Conservation (phyloP, 2,797 vertebrate genomes). For the Paedocypris micromegethes region DNA sequence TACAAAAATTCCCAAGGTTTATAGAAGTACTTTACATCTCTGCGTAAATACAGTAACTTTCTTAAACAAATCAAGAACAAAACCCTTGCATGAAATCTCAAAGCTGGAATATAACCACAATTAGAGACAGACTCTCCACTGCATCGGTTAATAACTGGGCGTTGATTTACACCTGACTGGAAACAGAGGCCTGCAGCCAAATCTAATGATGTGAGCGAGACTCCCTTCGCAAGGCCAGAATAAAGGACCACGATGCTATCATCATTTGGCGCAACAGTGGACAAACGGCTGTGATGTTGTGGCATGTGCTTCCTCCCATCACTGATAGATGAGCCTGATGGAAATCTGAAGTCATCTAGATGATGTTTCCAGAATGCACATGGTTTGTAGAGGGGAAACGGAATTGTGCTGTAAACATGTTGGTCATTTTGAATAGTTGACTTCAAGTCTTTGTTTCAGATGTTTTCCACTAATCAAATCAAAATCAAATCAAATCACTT, state of each 20-base stretch:
- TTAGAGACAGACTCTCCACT: constrained; percentile 24
- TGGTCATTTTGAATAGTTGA: too few relatives aligned
- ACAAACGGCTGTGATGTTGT: constrained; percentile 14
- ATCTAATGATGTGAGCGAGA: constrained; percentile 1
- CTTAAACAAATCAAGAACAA: too few relatives aligned
- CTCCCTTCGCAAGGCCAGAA: constrained; percentile 12
- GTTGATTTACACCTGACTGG: constrained; percentile 4
- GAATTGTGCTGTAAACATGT: too few relatives aligned
- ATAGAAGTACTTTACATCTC: too few relatives aligned
- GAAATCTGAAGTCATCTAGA: constrained; percentile 3
- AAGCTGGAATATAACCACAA: neutral
- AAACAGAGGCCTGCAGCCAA: constrained; percentile 15
- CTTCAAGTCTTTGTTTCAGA: too few relatives aligned
- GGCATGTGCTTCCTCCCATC: constrained; percentile 59
- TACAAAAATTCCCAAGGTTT: too few relatives aligned
- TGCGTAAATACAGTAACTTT: too few relatives aligned
- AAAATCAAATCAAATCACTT: too few relatives aligned
- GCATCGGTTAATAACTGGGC: constrained; percentile 26
- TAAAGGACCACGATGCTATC: constrained; percentile 13
- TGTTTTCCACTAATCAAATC: too few relatives aligned
- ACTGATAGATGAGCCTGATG: constrained; percentile 1
- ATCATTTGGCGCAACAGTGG: neutral
- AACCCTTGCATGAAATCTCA: too few relatives aligned
- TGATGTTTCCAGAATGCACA: neutral
- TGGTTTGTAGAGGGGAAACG: neutral